Evolutionary conservation across 2,113 vertebrate genomes (phyloP).

Genomic region (Megalops atlanticus): DNA sequence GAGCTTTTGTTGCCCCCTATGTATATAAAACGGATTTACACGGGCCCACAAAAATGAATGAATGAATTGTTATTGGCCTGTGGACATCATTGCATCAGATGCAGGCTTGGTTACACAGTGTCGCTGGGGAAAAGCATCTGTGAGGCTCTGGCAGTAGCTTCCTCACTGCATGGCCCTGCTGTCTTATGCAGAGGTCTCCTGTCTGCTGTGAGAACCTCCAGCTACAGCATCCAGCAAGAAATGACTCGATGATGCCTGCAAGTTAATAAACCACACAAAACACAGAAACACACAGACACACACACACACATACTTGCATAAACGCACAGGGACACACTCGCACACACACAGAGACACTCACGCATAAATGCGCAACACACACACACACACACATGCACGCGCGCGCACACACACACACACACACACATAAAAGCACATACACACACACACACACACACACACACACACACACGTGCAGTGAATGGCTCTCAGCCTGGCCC

Average conservation of each 20-base stretch:
- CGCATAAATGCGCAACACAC: too few species aligned
- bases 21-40: not conserved
- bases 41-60: not conserved
- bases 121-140: not conserved
- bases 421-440: too few species aligned
- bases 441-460: too few species aligned
- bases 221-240: too few species aligned
- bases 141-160: not conserved
- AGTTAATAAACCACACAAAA: not conserved
- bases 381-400: not conserved
- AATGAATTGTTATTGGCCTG: too few species aligned
- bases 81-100: not conserved
- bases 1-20: not conserved
- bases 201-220: not conserved
- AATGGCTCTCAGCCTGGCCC: not conserved
- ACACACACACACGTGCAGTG: not conserved
- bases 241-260: not conserved
- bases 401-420: not conserved
- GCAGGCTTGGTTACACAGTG: not conserved
- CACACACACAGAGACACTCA: not conserved
- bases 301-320: not conserved
- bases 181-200: not conserved
- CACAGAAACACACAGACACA: not conserved
- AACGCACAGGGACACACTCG: not conserved
- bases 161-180: too few species aligned